phyloP scores from a whole-genome alignment of 2,797 vertebrate species.

The Characodon lateralis region DNA sequence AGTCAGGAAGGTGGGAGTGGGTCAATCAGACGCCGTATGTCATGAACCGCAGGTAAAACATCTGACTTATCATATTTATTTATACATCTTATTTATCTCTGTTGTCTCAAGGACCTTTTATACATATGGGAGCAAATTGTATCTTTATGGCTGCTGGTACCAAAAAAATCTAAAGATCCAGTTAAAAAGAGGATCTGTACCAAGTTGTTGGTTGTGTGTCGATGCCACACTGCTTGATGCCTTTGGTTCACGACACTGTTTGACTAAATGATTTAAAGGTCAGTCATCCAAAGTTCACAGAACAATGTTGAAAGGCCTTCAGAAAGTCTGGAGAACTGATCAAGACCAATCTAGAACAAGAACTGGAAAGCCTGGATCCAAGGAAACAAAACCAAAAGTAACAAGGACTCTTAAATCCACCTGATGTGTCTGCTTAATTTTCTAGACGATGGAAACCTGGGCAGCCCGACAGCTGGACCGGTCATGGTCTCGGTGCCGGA shows the following conservation, averaged over 20 bases:
- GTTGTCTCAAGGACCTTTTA: too few species aligned
- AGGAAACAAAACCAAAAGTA: background rate
- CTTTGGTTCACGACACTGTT: background rate
- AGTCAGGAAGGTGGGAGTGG: conserved; percentile 86
- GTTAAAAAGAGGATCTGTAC: background rate
- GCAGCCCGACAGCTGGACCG: conserved; percentile 62
- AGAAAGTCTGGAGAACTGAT: too few species aligned
- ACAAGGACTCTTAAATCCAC: too few species aligned
- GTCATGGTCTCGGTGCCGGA: conserved; percentile 64
- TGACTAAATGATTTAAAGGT: background rate
- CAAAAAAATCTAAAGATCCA: background rate
- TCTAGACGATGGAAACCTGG: conserved; percentile 78
- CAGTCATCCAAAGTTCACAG: too few species aligned
- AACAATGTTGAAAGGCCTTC: too few species aligned
- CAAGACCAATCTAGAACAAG: too few species aligned
- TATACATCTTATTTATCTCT: too few species aligned
- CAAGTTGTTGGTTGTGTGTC: background rate
- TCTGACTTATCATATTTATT: too few species aligned
- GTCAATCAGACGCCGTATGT: conserved; percentile 82
- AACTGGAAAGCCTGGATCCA: background rate
- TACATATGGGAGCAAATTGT: too few species aligned
- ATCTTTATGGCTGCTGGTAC: background rate
- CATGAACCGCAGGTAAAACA: conserved; percentile 71
- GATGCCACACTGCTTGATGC: background rate
- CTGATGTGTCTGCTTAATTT: background rate